Evolutionary conservation across 2,113 vertebrate genomes (phyloP), one percentile per base, ranked within the genome.

Genomic region (Paedocypris sp.): DNA sequence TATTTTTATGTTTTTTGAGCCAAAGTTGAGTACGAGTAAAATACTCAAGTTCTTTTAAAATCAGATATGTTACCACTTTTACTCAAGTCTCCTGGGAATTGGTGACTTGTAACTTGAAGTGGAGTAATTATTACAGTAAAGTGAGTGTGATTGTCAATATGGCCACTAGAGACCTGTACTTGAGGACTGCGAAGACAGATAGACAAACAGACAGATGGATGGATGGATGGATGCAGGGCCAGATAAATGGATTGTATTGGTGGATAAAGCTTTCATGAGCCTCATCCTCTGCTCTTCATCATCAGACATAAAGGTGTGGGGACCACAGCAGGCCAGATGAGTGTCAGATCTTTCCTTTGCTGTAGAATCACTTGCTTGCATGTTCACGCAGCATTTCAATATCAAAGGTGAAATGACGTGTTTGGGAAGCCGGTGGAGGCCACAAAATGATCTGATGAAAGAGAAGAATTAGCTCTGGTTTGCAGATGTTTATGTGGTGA

Each of bases 371-470:
- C 46, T 59, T 20, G 46, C 46, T 39, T 33, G 29, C 62, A 72
- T 4, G 67, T 79, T 79, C 69, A 75, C 66, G 72, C 68, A 70
- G 4, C 38, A 83, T 83, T 78, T 79, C 60, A 82, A 84, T 83
- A 80, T 84, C 79, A 83, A 81, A 82, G 79, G 71, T 77, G 54
- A 62, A 19, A 60, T n/a, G n/a, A 71, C 56, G 66, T 52, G 63
- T 52, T 36, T 16, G 26, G 32, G 28, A 38, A 28, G 73, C 51
- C 54, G 59, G 66, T 29, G 65, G 36, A 54, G 31, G 12, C 25
- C 43, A 6, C 8, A 7, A 5, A 41, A 4, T 19, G 6, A 28
- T 32, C 12, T 19, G 26, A 43, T 3, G 20, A 53, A 53, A 16
- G 33, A 22, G 25, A 31, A 6, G 12, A 13, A 58, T 31, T 31